Conservation (phyloP, 2,113 vertebrate species). For the Pavo muticus region DNA sequence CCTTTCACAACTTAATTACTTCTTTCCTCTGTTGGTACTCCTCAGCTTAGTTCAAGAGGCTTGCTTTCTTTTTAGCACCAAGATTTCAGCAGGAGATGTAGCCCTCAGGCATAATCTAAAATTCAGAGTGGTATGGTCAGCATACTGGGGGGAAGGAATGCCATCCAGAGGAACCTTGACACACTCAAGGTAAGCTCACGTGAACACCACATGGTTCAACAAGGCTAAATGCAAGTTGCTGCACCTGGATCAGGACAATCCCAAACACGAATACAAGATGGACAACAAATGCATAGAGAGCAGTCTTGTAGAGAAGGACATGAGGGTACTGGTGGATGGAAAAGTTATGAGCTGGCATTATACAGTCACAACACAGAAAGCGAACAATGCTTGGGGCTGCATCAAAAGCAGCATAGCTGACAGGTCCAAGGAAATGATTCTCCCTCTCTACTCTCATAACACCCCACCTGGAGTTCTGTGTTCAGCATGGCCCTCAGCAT, state of each 20-base stretch:
- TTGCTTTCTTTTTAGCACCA: not conserved
- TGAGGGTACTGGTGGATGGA: not conserved
- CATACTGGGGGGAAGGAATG: not conserved
- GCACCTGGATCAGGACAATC: not conserved
- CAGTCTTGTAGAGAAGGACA: not conserved
- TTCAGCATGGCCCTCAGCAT: not conserved
- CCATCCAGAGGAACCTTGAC: not conserved
- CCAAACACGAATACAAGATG: not conserved
- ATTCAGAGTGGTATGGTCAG: not conserved
- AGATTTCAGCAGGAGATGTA: not conserved
- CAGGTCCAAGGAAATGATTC: not conserved
- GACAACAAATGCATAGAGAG: not conserved
- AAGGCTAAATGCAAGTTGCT: not conserved
- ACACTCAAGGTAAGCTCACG: not conserved
- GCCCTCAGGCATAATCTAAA: not conserved
- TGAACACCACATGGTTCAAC: not conserved
- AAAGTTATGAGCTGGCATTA: not conserved
- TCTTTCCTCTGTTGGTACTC: not conserved
- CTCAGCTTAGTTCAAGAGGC: not conserved
- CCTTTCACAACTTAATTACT: not conserved
- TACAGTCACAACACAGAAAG: not conserved
- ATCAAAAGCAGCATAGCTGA: not conserved
- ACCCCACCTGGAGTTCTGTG: not conserved
- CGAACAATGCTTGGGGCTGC: not conserved
- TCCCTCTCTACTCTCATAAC: not conserved